A percentile compares a stretch with the other conserved stretches of the same genome.
These are phyloP conservation scores for Lophura nycthemera DNA, from an alignment of 2,113 vertebrate genomes.

Conservation along the genomic window DNA sequence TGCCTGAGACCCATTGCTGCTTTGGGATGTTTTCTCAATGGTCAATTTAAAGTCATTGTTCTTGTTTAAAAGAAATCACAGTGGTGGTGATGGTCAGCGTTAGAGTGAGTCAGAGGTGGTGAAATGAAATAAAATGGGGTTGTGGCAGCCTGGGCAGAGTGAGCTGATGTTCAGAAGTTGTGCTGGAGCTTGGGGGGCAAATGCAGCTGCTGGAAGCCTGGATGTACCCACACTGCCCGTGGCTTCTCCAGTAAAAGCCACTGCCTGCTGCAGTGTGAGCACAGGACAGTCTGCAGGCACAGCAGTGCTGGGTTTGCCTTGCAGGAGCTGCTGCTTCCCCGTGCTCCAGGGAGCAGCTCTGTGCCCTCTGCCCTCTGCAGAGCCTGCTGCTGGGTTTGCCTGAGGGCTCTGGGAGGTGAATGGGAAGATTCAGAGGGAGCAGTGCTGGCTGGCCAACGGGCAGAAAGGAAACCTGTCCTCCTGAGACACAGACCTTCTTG, in stretches of 20 bases:
- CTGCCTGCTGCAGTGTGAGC: background rate
- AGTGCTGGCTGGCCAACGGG: background rate
- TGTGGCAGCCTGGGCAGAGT: background rate
- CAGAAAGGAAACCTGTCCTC: rapidly evolving
- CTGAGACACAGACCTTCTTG: background rate
- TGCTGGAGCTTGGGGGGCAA: background rate
- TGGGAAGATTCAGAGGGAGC: background rate
- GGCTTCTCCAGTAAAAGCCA: background rate
- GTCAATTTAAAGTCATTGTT: background rate
- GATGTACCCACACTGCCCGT: background rate
- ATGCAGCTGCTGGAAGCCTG: background rate
- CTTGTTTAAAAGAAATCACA: background rate
- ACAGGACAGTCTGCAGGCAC: background rate
- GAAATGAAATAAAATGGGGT: background rate
- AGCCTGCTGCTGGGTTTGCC: background rate
- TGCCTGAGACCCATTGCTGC: background rate
- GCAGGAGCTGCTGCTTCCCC: background rate
- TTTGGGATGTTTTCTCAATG: background rate
- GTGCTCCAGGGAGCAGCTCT: background rate
- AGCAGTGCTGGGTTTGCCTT: background rate
- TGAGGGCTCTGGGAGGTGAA: background rate
- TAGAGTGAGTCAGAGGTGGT: background rate
- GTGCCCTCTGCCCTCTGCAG: too few relatives aligned
- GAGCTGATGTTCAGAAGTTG: background rate
- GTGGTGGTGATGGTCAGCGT: rapidly evolving